Evolutionary conservation across 2,113 vertebrate species (phyloP), one percentile per base, ranked within the genome.

Genomic region (Ancistrus triradiatus): DNA sequence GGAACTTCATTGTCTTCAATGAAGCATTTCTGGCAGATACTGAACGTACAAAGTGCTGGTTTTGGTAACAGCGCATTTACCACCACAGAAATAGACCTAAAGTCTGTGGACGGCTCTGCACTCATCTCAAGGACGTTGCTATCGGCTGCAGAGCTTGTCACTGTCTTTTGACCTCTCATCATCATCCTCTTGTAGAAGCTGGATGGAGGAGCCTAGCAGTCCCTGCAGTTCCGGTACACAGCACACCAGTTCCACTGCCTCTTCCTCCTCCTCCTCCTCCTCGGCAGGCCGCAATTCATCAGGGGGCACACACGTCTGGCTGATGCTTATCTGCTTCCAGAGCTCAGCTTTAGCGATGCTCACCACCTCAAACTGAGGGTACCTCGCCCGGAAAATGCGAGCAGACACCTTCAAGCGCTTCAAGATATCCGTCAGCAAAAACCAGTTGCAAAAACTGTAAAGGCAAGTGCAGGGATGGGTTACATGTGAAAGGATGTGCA

Each of bases 391-490:
- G 81, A 99, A 99, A 74, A 96, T 98, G 76, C 95, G 86, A 0
- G 91, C 88, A 0, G 96, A 98, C 69, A 98, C 89, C 85, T 99
- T 98, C 68, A 98, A 85, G 6, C 92, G 87, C 84, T 94, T 95
- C 27, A 99, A 87, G 62, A 98, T 91, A 0, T 97, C 96, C 0
- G 87, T 81, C 80, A 98, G 90, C 53, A 98, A 89, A 80, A 99
- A 95, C 96, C 96, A 99, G 85, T 98, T 99, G 80, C 93, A 93
- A 71, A 93, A 95, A 46, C 95, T 98, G 82, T 0, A 2, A 46
- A 24, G 47, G 35, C 22, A 19, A 68, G 69, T 74, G n/a, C 7
- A 3, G n/a, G 21, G 3, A 15, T 11, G 38, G 2, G 13, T 7
- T 37, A 24, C 11, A 17, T 37, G 17, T 13, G 38, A 13, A 25